Evolutionary conservation across 1,140 invertebrate genomes (phyloP), one percentile per base, ranked within the genome.

Genomic region (Ephestia elutella): DNA sequence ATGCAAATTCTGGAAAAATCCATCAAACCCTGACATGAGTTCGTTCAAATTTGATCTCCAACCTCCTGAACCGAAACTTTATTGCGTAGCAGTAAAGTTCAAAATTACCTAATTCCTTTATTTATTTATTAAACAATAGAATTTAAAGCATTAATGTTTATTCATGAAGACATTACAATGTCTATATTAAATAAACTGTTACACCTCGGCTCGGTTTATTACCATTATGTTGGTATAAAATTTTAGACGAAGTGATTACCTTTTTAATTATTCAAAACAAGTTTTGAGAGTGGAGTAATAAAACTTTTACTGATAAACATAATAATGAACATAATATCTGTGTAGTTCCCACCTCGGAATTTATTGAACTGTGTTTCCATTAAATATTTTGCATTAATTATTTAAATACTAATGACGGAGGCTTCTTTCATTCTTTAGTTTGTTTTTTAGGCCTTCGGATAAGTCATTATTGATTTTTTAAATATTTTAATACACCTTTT

Each of bases 121-220:
- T 17, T 30, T n/a, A 19, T 38, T 20, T n/a, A 19, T 25, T 25
- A 25, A 57, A 57, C 56, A 57, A 57, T 57, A 48, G 56, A 49
- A 11, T 11, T 19, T 25, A 49, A 56, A 56, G 19, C 15, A 19
- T 21, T 30, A 17, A 57, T 57, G 56, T 50, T 19, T 49, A 57
- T 57, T 57, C 56, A 57, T 57, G 11, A 57, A 19, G 20, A 20
- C 44, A 35, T 53, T 8, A 28, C 56, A 49, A 57, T 49, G 56
- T 57, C 56, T 50, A 30, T 57, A 57, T 57, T 57, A 57, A 25
- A 57, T 32, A 25, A 49, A 49, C 15, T 49, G 21, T 49, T 49
- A 56, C 18, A 56, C 18, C 32, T 56, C 17, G n/a, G 3, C 28
- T 56, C 5, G n/a, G 13, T 44, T 44, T 44, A 44, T 44, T 44